These are phyloP conservation scores for Achlya flavicornis DNA, from an alignment of 2,888 invertebrate genomes.

Conservation along the genomic window DNA sequence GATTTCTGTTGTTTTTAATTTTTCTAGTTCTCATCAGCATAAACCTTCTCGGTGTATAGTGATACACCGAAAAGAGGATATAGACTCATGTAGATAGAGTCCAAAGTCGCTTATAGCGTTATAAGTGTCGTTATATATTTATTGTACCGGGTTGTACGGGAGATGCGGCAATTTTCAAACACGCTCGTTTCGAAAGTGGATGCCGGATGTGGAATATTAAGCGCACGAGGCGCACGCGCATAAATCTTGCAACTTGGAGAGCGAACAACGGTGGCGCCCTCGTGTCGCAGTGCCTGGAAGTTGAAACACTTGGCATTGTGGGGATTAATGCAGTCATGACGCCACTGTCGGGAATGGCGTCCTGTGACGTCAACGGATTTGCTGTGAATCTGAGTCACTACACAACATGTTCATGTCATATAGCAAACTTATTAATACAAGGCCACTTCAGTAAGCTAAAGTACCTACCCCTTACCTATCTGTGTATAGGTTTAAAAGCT, in stretches of 20 bases:
- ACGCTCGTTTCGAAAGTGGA: slow-evolving; percentile 61
- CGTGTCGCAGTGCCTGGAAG: slow-evolving; percentile 37
- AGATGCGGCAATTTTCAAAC: slow-evolving; percentile 64
- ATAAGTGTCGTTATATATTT: slow-evolving; percentile 22
- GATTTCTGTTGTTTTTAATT: neutral
- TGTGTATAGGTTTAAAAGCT: too few species aligned
- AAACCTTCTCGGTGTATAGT: neutral
- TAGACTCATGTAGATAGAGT: neutral
- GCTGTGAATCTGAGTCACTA: slow-evolving; percentile 1
- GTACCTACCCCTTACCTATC: neutral
- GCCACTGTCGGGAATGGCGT: neutral
- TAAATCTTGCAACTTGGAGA: slow-evolving; percentile 54
- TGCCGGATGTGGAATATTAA: slow-evolving; percentile 63
- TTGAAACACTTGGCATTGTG: slow-evolving; percentile 27
- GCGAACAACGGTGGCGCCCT: slow-evolving; percentile 43
- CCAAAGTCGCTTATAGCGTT: neutral
- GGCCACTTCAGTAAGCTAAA: neutral
- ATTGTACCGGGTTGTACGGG: slow-evolving; percentile 27
- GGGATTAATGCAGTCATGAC: slow-evolving; percentile 20
- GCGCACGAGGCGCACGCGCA: slow-evolving; percentile 53
- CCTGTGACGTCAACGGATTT: slow-evolving; percentile 7
- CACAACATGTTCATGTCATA: neutral
- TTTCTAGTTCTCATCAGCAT: neutral
- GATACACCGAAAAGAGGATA: neutral
- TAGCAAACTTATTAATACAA: neutral